A percentile compares a stretch with the other conserved stretches of the same genome.
Evolutionary conservation across 2,888 invertebrate genomes (phyloP).

Genomic region (Molanna angustata): DNA sequence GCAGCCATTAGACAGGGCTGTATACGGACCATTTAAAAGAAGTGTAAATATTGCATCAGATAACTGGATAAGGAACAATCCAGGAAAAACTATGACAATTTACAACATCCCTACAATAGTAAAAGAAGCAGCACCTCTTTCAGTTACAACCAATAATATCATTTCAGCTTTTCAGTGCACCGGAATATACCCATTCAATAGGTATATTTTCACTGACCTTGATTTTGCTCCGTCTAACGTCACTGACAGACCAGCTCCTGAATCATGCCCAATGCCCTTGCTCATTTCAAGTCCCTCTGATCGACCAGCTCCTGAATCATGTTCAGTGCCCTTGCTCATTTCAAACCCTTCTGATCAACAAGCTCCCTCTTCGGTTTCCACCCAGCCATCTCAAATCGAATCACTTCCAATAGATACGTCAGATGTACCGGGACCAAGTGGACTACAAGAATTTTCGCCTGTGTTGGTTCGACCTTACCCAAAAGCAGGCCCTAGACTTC

Average conservation of each 20-base stretch:
- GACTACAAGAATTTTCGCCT: no score
- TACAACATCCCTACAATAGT: slow-evolving; percentile 6
- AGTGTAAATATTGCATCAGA: neutral
- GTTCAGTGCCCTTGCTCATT: no score
- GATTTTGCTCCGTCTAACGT: neutral
- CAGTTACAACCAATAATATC: neutral
- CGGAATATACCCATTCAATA: neutral
- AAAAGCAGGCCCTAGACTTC: no score
- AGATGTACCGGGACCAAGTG: no score
- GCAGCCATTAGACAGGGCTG: neutral
- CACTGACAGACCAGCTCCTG: neutral
- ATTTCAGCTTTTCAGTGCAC: neutral
- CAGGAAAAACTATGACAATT: slow-evolving; percentile 1
- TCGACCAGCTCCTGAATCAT: no score
- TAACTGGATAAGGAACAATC: neutral
- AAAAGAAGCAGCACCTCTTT: neutral
- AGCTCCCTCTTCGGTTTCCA: no score
- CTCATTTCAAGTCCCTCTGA: no score
- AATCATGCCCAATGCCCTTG: no score
- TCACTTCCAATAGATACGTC: no score
- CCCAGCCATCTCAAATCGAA: no score
- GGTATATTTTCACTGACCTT: neutral
- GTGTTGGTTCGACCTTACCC: no score
- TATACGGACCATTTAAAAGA: slow-evolving; percentile 1
- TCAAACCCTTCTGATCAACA: no score